Evolutionary conservation across 1,140 invertebrate genomes (phyloP).

Genomic region (Drosophila pectinifera): DNA sequence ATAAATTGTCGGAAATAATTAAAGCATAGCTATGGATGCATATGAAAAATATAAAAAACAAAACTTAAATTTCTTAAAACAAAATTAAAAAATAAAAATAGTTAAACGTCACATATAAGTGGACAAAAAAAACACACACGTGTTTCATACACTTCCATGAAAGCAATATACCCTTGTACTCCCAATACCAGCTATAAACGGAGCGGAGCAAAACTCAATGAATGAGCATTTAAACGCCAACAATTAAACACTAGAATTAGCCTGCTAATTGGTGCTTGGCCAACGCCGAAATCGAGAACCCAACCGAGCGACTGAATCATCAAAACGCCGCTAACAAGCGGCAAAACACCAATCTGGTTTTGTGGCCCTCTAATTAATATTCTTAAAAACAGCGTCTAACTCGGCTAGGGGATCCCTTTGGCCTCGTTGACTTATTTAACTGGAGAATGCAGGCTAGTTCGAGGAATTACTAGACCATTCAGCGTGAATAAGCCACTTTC

Average conservation of each 20-base stretch:
- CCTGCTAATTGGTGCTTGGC: constrained; percentile 65
- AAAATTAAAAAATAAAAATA: too few relatives aligned
- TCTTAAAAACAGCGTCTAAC: constrained; percentile 36
- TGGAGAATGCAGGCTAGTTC: constrained; percentile 51
- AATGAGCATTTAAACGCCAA: constrained; percentile 33
- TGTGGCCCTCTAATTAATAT: constrained; percentile 64
- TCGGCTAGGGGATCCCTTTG: constrained; percentile 55
- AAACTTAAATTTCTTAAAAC: too few relatives aligned
- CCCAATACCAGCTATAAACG: neutral
- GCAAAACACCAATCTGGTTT: constrained; percentile 65
- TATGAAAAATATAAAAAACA: too few relatives aligned
- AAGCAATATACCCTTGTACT: neutral
- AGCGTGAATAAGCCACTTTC: constrained; percentile 57
- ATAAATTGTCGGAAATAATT: too few relatives aligned
- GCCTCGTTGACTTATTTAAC: constrained; percentile 44
- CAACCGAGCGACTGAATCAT: constrained; percentile 53
- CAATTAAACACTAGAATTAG: constrained; percentile 65
- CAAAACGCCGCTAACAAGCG: constrained; percentile 28
- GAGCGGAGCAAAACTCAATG: constrained; percentile 8
- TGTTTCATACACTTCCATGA: neutral
- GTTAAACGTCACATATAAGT: too few relatives aligned
- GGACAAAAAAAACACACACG: too few relatives aligned
- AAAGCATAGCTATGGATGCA: too few relatives aligned
- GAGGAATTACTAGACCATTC: constrained; percentile 37
- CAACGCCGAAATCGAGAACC: constrained; percentile 51